Evolutionary conservation across 2,888 invertebrate genomes (phyloP).

Genomic region (Andrena haemorrhoa): DNA sequence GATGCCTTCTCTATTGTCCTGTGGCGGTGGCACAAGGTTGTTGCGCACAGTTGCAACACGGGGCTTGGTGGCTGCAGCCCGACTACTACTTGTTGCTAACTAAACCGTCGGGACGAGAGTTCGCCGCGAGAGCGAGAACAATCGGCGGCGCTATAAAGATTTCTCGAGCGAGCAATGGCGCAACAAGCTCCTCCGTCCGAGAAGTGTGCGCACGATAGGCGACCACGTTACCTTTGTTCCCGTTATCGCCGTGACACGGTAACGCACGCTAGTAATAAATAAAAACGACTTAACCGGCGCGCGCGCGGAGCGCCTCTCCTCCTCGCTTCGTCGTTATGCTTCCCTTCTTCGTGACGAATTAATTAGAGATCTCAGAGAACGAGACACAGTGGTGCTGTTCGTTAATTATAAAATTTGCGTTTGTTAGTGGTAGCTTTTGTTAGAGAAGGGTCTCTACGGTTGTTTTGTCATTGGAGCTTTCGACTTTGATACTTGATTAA

Average conservation of each 20-base stretch:
- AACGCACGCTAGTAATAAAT: slow-evolving; percentile 49
- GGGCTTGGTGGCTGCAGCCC: slow-evolving; percentile 21
- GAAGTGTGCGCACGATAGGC: slow-evolving; percentile 37
- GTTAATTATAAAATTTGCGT: no score
- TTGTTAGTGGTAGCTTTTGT: no score
- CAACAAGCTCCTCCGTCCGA: slow-evolving; percentile 52
- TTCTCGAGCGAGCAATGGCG: slow-evolving; percentile 55
- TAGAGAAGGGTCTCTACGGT: background rate
- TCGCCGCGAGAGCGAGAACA: slow-evolving; percentile 55
- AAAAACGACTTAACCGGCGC: slow-evolving; percentile 29
- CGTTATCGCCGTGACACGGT: slow-evolving; percentile 52
- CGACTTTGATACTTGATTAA: no score
- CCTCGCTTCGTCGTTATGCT: slow-evolving; percentile 13
- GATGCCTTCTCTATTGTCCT: slow-evolving; percentile 17
- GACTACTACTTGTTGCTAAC: slow-evolving; percentile 71
- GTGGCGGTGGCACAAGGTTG: background rate
- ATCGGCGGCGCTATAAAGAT: slow-evolving; percentile 63
- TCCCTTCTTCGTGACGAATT: slow-evolving; percentile 15
- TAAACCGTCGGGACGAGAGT: slow-evolving; percentile 49
- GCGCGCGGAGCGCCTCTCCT: slow-evolving; percentile 5
- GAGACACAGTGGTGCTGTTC: no score
- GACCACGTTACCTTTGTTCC: slow-evolving; percentile 52
- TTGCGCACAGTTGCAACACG: slow-evolving; percentile 25
- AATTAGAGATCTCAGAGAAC: slow-evolving; percentile 3
- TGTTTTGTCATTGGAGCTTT: no score